Conservation (phyloP, 2,888 invertebrate species). For the Torymus auratus region DNA sequence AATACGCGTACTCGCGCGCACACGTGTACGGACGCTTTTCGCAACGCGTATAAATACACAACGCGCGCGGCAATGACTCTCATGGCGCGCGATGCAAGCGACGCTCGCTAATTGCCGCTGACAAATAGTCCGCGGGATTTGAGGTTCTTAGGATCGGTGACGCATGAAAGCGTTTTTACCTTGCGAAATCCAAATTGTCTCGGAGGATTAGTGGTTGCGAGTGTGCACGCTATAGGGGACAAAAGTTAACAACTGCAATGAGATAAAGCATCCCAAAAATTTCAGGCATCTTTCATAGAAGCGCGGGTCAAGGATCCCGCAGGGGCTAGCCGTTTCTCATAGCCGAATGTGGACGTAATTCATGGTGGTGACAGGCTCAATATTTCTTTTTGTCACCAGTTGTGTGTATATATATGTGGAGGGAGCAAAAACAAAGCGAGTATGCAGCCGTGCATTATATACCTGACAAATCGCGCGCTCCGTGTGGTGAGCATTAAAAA, state of each 20-base stretch:
- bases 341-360: background rate
- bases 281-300: constrained; percentile 8
- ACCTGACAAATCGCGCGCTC: no score
- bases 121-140: constrained; percentile 2
- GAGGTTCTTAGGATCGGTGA: constrained; percentile 13
- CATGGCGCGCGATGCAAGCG: no score
- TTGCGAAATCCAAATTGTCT: background rate
- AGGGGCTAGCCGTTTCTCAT: background rate
- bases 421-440: no score
- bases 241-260: no score
- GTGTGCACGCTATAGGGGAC: no score
- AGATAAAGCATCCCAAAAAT: constrained; percentile 1
- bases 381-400: constrained; percentile 17
- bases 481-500: no score
- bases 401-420: no score
- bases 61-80: no score
- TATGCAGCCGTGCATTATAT: no score
- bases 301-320: constrained; percentile 3
- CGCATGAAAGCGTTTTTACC: background rate
- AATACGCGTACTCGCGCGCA: background rate
- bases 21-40: no score
- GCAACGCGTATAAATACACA: no score
- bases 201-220: no score
- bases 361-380: background rate
- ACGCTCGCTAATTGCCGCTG: constrained; percentile 5